Percentiles rank a stretch among this genome's conserved stretches.
phyloP scores from a whole-genome alignment of 2,113 vertebrate genomes.

The Theristicus caerulescens region DNA sequence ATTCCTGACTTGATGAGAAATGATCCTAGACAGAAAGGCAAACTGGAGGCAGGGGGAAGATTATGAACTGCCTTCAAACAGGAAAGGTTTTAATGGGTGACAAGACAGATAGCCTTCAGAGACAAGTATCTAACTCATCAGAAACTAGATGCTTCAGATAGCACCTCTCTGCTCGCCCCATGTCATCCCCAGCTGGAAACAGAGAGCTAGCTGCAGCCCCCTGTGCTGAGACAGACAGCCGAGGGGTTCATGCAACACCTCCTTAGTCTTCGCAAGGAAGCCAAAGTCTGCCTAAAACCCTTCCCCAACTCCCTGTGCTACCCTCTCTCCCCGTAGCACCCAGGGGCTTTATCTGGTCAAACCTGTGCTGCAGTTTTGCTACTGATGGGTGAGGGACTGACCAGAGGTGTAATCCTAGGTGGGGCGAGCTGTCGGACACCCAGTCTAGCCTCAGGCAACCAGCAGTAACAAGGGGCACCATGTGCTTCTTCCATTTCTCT shows the following conservation, averaged over 20 bases:
- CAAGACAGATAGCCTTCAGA: background rate
- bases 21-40: background rate
- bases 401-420: background rate
- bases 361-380: background rate
- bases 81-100: background rate
- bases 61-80: background rate
- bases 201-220: background rate
- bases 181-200: background rate
- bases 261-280: background rate
- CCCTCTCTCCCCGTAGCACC: background rate
- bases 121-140: background rate
- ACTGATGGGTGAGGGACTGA: background rate
- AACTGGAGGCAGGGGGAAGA: background rate
- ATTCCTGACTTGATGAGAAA: background rate
- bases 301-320: background rate
- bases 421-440: rapidly evolving
- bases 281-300: background rate
- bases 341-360: background rate
- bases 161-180: background rate
- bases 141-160: background rate
- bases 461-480: rapidly evolving
- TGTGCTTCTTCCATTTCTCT: background rate
- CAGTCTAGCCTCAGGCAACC: background rate
- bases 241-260: background rate
- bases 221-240: rapidly evolving